Evolutionary conservation across 2,797 vertebrate genomes (phyloP).

Genomic region (Lycodopsis pacificus): DNA sequence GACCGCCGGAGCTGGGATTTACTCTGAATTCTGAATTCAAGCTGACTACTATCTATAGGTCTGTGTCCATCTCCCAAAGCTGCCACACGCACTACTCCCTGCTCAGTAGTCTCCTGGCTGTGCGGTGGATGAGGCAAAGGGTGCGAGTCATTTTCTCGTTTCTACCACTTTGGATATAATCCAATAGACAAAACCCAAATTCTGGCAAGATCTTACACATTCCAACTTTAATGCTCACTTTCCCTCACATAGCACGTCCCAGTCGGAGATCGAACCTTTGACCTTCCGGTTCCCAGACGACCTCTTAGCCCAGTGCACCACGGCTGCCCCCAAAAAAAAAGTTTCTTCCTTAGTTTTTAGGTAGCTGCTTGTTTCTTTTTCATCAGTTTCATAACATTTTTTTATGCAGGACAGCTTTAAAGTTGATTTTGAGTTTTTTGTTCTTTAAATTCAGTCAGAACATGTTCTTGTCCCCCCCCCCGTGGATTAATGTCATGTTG

Average conservation of each 20-base stretch:
- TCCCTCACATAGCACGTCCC: no score
- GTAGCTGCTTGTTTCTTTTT: not conserved
- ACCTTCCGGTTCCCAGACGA: no score
- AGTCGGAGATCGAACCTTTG: no score
- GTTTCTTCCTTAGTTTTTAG: slow-evolving; percentile 2
- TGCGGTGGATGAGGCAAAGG: not conserved
- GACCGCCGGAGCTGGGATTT: not conserved
- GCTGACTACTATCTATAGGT: not conserved
- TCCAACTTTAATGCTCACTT: slow-evolving; percentile 11
- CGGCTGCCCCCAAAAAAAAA: no score
- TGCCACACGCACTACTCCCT: not conserved
- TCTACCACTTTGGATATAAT: not conserved
- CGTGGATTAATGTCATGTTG: not conserved
- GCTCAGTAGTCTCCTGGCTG: not conserved
- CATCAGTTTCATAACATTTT: not conserved
- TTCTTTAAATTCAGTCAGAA: not conserved
- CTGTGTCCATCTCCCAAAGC: not conserved
- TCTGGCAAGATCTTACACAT: not conserved
- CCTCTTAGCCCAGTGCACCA: no score
- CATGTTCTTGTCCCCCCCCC: not conserved
- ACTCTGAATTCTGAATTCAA: not conserved
- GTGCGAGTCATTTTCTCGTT: not conserved
- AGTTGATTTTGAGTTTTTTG: not conserved
- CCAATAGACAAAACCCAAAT: not conserved
- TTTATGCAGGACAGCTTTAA: not conserved